Evolutionary conservation across 2,113 vertebrate genomes (phyloP), one percentile per base, ranked within the genome.

Genomic region (Chrysochloris asiatica): DNA sequence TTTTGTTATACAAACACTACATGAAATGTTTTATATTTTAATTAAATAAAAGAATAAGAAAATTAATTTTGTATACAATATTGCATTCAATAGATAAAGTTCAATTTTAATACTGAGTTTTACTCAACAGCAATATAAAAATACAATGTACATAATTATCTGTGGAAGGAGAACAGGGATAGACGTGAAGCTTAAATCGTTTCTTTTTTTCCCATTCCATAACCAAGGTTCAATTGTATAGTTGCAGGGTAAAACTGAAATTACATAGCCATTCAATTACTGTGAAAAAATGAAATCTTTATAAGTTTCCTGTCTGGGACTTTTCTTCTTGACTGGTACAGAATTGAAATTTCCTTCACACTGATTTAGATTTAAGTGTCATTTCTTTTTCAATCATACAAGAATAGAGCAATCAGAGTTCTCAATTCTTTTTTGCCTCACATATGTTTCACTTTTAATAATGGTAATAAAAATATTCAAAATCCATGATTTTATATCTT

Each of bases 341-440:
- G 54, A 93, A 88, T 8, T 91, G 76, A 90, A 95, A 75, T 75
- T 56, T n/a, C 59, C 45, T 92, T 94, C 80, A 88, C 30, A 89
- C 26, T 78, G 80, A 88, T 88, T 83, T 86, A 45, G 21, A 93
- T n/a, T 76, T 95, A 83, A 77, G 92, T 54, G 2, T 8, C 24
- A 78, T 77, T 94, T 95, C 41, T 69, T 21, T 33, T 89, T 86
- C 38, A 41, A 82, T 95, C 77, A 83, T 75, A 69, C 5, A 50
- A 88, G 48, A 59, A 91, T 16, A 80, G 56, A 22, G 33, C 30
- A 92, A 76, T 50, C 36, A 41, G 26, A 38, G 12, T 69, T 91
- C 26, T 81, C 73, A 54, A 84, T 77, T 87, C 47, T 45, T 73
- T 77, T 75, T 78, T 89, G 9, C 16, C 92, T 80, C 79, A 77